phyloP scores from a whole-genome alignment of 2,113 vertebrate species.

The Spea bombifrons region DNA sequence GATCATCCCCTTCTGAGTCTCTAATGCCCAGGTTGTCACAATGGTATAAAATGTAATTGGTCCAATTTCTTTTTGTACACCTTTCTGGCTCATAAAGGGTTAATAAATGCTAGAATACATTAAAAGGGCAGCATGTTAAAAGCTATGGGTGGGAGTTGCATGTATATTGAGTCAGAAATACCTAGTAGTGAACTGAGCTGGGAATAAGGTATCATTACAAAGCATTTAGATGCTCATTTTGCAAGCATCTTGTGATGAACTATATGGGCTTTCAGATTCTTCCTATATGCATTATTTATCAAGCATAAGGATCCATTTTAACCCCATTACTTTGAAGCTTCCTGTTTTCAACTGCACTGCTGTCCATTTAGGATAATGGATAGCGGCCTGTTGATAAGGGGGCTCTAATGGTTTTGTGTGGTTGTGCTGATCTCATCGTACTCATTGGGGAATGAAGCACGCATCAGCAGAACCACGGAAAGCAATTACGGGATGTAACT shows the following conservation, averaged over 20 bases:
- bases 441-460: constrained; percentile 45
- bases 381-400: constrained; percentile 46
- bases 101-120: background rate
- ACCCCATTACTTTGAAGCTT: constrained; percentile 48
- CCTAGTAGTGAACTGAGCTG: background rate
- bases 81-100: background rate
- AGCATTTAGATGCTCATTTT: constrained; percentile 25
- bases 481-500: constrained; percentile 37
- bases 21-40: no score
- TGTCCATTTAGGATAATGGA: constrained; percentile 48
- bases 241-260: constrained; percentile 19
- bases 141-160: background rate
- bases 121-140: constrained; percentile 11
- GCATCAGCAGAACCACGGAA: constrained; percentile 43
- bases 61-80: no score
- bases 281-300: constrained; percentile 44
- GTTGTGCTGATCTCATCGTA: constrained; percentile 43
- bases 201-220: constrained; percentile 22
- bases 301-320: constrained; percentile 47
- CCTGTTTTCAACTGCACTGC: constrained; percentile 35
- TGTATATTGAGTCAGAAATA: background rate
- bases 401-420: constrained; percentile 45
- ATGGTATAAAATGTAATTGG: no score
- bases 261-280: constrained; percentile 40
- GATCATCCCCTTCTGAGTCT: no score